A percentile compares a stretch with the other conserved stretches of the same genome.
phyloP scores from a whole-genome alignment of 2,888 invertebrate species.

The Cephus pulcher region DNA sequence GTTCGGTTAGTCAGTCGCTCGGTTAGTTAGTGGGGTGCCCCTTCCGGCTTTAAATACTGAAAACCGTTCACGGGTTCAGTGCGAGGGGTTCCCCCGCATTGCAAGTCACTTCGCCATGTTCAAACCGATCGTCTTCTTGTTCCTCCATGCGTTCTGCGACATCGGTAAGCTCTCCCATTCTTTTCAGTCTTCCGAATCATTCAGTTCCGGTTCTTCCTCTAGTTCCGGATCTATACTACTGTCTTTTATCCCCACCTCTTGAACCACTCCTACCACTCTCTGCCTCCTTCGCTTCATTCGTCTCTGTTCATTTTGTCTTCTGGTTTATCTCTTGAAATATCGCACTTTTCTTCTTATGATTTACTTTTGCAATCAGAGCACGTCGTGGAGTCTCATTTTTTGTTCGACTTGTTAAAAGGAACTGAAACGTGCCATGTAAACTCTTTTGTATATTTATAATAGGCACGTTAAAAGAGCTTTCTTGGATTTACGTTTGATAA shows the following conservation, averaged over 20 bases:
- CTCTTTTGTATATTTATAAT: not conserved
- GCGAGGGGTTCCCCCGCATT: constrained; percentile 21
- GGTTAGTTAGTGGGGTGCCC: constrained; percentile 23
- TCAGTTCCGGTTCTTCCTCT: not conserved
- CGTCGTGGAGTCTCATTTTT: not conserved
- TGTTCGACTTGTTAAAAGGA: too few species aligned
- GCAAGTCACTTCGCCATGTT: constrained; percentile 39
- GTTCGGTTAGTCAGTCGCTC: constrained; percentile 41
- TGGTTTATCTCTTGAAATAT: not conserved
- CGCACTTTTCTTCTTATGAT: not conserved
- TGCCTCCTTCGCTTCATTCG: not conserved
- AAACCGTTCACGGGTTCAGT: constrained; percentile 14
- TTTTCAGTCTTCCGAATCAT: not conserved
- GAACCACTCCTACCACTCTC: not conserved
- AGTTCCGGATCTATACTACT: not conserved
- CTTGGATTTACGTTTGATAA: not conserved
- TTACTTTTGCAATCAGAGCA: not conserved
- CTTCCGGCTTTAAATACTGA: constrained; percentile 8
- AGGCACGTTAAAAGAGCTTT: not conserved
- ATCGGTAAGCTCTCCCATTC: constrained; percentile 40
- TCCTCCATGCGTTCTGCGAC: constrained; percentile 39
- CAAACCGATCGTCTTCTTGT: constrained; percentile 39
- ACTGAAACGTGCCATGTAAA: not conserved
- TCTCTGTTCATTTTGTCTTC: not conserved
- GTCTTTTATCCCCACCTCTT: not conserved